These are phyloP conservation scores for Helicorthomorpha holstii DNA, from an alignment of 1,140 invertebrate species.

Conservation along the genomic window DNA sequence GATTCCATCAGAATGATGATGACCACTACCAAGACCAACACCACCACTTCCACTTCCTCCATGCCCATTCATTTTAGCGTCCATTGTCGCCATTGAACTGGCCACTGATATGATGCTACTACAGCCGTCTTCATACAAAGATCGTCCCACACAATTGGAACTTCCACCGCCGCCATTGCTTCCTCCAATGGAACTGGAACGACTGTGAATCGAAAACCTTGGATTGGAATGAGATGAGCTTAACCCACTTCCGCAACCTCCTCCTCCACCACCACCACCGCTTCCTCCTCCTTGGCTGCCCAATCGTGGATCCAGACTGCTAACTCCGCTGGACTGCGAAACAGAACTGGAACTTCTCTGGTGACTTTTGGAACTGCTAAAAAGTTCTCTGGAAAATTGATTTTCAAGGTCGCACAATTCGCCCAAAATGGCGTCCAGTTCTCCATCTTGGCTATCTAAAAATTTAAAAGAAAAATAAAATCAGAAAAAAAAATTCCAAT, in stretches of 20 bases:
- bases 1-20: not conserved
- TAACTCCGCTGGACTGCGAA: conserved; percentile 11
- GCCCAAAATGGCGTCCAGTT: conserved; percentile 85
- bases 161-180: not conserved
- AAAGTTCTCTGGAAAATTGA: conserved; percentile 43
- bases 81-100: too few relatives aligned
- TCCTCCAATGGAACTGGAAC: conserved; percentile 3
- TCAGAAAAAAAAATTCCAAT: too few relatives aligned
- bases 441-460: conserved; percentile 80
- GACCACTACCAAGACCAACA: not conserved
- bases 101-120: too few relatives aligned
- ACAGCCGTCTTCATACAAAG: too few relatives aligned
- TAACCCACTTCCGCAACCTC: not conserved
- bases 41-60: not conserved
- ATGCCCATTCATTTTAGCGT: not conserved
- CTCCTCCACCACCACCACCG: not conserved
- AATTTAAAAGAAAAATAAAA: conserved; percentile 8
- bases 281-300: not conserved
- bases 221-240: not conserved
- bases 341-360: conserved; percentile 12
- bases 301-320: conserved; percentile 2
- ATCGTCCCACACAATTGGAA: too few relatives aligned
- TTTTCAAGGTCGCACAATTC: conserved; percentile 79
- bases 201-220: conserved; percentile 7
- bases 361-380: conserved; percentile 7